These are phyloP conservation scores for Parapristionchus giblindavisi DNA, from an alignment of 2,888 invertebrate genomes.

Conservation along the genomic window DNA sequence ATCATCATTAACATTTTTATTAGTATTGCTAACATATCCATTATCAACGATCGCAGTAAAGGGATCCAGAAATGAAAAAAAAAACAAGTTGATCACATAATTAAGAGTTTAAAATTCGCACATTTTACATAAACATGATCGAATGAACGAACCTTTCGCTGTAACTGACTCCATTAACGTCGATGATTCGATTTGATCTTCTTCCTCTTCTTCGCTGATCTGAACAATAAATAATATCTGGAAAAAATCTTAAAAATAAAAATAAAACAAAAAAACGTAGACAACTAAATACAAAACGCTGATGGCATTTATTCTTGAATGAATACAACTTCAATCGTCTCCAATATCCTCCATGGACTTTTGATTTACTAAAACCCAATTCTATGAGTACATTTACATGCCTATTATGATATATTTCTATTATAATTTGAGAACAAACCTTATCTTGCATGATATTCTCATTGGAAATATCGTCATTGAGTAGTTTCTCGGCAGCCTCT, in stretches of 20 bases:
- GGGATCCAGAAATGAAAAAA: not conserved
- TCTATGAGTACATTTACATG: not conserved
- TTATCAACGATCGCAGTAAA: not conserved
- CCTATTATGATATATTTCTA: not conserved
- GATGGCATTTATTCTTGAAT: no score
- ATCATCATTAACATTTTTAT: no score
- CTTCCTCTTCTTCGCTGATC: constrained; percentile 36
- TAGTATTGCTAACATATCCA: no score
- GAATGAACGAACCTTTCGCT: constrained; percentile 5
- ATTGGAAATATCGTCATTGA: constrained; percentile 12
- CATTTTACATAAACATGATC: no score
- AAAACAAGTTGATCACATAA: not conserved
- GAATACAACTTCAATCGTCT: no score
- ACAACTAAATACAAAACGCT: no score
- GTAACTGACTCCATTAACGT: constrained; percentile 20
- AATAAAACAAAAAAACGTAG: no score
- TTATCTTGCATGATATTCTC: constrained; percentile 16
- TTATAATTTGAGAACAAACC: not conserved
- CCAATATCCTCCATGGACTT: no score
- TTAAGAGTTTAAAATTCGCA: not conserved
- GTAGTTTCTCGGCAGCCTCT: not conserved
- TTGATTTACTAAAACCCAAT: no score
- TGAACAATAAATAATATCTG: not conserved
- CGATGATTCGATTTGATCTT: constrained; percentile 10
- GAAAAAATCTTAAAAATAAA: no score